These are phyloP conservation scores for Octodonta nipae DNA, from an alignment of 2,888 invertebrate species.

Conservation along the genomic window DNA sequence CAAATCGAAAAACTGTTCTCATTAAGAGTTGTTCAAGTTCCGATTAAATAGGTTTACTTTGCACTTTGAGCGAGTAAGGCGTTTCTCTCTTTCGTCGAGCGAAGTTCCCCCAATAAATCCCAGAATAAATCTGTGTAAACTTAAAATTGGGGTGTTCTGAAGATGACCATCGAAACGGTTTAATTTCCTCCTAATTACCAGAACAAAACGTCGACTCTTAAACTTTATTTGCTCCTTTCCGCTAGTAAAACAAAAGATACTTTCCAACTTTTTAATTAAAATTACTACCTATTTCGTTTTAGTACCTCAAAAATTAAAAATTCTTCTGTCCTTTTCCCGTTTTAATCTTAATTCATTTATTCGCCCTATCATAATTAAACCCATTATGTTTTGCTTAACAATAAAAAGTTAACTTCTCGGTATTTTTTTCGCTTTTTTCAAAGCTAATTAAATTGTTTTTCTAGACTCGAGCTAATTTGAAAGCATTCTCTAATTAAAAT, in stretches of 20 bases:
- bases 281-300: slow-evolving; percentile 36
- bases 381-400: slow-evolving; percentile 25
- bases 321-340: slow-evolving; percentile 22
- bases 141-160: slow-evolving; percentile 26
- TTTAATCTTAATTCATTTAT: slow-evolving; percentile 24
- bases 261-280: slow-evolving; percentile 37
- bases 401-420: slow-evolving; percentile 21
- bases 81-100: no score
- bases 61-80: no score
- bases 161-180: slow-evolving; percentile 30
- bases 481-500: slow-evolving; percentile 16
- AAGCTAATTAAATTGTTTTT: slow-evolving; percentile 22
- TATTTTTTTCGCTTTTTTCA: slow-evolving; percentile 16
- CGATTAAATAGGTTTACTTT: no score
- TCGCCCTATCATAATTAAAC: slow-evolving; percentile 26
- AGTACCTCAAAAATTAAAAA: slow-evolving; percentile 34
- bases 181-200: slow-evolving; percentile 35
- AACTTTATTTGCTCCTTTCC: slow-evolving; percentile 33
- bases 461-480: slow-evolving; percentile 12
- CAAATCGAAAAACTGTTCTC: no score
- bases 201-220: slow-evolving; percentile 32
- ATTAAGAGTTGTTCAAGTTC: no score
- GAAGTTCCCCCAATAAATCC: slow-evolving; percentile 22
- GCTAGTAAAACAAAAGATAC: slow-evolving; percentile 35
- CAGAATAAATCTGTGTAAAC: slow-evolving; percentile 26